Evolutionary conservation across 1,140 invertebrate genomes (phyloP), one percentile per base, ranked within the genome.

Genomic region (Aphidius ervi): DNA sequence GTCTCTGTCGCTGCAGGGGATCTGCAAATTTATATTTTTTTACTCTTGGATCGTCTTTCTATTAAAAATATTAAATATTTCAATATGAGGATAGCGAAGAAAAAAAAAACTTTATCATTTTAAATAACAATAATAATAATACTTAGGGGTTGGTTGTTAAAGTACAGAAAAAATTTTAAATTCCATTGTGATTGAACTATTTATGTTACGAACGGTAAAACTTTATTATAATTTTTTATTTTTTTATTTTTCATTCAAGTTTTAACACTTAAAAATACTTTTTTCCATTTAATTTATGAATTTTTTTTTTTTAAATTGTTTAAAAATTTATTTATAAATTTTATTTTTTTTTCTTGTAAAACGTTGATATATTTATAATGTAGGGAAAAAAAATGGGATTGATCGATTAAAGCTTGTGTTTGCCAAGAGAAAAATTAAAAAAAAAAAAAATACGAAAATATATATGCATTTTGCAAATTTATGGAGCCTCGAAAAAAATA

Each of bases 131-230:
- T 3, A 31, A 31, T 31, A 31, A 31, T 31, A 31, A 31, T 31
- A 31, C 2, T 16, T 31, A 31, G 23, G 23, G 23, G 2, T 39
- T n/a, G 3, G 40, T 37, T 20, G 46, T 43, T 45, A 39, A 43
- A 63, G 65, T 58, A 54, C 40, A 59, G 54, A 50, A 59, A 63
- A 67, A 63, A 68, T 64, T 58, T 69, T 71, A 69, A 71, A 67
- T 65, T 49, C 23, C 58, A 56, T 50, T 61, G 63, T 71, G 68
- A 73, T 73, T 73, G 68, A 70, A 70, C 67, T 69, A 71, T 71
- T 73, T 71, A 70, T 67, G 65, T 66, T 61, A 23, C 40, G 40
- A 31, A 56, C 52, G 52, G 52, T 42, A 54, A 41, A 42, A 37
- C 46, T 39, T 40, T 57, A 16, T 40, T 40, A 54, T 41, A 42